Conservation (phyloP, 2,797 vertebrate species). For the Iguana delicatissima region DNA sequence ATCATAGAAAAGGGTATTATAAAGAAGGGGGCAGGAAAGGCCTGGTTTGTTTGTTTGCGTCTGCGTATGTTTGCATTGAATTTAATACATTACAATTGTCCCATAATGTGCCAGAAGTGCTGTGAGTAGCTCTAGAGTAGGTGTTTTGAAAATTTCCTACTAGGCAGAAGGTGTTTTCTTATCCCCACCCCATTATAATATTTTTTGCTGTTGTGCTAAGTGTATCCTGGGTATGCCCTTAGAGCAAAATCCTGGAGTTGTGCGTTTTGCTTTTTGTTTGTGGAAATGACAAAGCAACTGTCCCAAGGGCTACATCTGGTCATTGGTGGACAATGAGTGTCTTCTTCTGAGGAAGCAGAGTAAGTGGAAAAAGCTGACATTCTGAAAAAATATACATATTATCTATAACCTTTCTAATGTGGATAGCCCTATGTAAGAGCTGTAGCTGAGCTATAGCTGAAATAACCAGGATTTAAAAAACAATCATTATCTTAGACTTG, state of each 20-base stretch:
- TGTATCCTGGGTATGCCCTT: not conserved
- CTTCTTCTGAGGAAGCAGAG: not conserved
- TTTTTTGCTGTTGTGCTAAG: not conserved
- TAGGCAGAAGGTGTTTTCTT: not conserved
- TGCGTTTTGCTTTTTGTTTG: not conserved
- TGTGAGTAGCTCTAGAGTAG: slow-evolving; percentile 27
- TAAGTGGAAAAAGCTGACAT: not conserved
- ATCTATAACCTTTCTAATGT: not conserved
- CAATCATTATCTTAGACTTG: no score
- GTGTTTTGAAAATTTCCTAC: slow-evolving; percentile 4
- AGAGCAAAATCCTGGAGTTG: not conserved
- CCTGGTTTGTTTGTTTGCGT: slow-evolving; percentile 10
- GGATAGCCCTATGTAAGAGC: no score
- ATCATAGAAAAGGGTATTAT: slow-evolving; percentile 51
- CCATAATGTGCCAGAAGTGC: slow-evolving; percentile 68
- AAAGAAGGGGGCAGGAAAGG: not conserved
- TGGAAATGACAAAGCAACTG: not conserved
- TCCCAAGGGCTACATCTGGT: not conserved
- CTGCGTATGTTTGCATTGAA: slow-evolving; percentile 49
- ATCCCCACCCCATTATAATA: no score
- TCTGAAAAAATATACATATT: not conserved
- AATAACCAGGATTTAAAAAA: no score
- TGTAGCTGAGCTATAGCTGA: no score
- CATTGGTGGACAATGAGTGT: not conserved
- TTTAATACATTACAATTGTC: slow-evolving; percentile 56